A percentile compares a stretch with the other conserved stretches of the same genome.
Conservation (phyloP, 1,140 invertebrate species). For the Sarcophaga peregrina region DNA sequence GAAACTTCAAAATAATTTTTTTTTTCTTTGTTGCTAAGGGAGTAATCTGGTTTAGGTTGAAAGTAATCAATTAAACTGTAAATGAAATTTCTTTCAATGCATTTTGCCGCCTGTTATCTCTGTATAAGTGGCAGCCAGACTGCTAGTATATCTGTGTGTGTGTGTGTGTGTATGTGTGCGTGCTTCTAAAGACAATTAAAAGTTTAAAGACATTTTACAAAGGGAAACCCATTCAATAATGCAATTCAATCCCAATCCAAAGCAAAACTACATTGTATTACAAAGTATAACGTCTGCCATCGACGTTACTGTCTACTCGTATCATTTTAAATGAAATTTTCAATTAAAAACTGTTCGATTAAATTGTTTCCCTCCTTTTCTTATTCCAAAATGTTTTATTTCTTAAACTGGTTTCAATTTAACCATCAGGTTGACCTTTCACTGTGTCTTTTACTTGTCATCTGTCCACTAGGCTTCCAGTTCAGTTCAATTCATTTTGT, state of each 20-base stretch:
- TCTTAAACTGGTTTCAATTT: slow-evolving; percentile 8
- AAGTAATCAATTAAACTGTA: too few relatives aligned
- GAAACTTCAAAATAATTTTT: too few relatives aligned
- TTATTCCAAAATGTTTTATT: not conserved
- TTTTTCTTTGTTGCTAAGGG: too few relatives aligned
- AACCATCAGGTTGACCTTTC: slow-evolving; percentile 8
- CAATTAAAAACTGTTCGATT: not conserved
- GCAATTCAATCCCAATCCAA: not conserved
- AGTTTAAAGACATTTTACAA: not conserved
- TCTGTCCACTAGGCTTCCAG: not conserved
- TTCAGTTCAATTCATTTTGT: not conserved
- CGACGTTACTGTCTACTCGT: too few relatives aligned
- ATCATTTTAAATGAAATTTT: not conserved
- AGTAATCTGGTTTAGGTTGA: too few relatives aligned
- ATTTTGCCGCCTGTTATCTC: too few relatives aligned
- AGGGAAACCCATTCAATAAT: not conserved
- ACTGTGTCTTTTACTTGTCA: not conserved
- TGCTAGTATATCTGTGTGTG: not conserved
- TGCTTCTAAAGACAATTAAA: not conserved
- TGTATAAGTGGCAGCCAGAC: too few relatives aligned
- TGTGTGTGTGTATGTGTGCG: too few relatives aligned
- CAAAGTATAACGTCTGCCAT: not conserved
- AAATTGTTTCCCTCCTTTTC: not conserved
- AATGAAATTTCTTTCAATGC: too few relatives aligned
- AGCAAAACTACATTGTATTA: not conserved